Base-by-base conservation (phyloP, 2,888 invertebrate genomes). In the Synanthedon vespiformis region DNA sequence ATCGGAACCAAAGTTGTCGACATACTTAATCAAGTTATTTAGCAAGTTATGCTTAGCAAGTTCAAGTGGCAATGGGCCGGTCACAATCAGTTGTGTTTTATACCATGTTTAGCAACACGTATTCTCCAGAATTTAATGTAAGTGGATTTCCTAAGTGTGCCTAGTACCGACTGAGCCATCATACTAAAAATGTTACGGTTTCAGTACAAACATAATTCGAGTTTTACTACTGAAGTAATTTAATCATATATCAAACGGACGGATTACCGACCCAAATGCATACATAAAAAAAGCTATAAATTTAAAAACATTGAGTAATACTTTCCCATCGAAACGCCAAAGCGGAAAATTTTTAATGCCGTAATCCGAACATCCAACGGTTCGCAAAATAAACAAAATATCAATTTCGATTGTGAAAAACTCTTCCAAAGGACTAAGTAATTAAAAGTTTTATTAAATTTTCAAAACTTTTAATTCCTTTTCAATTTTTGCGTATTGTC, bases 401-500 rank as follows among this genome's bases (percentile, higher is more conserved):
- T 55, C 54, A 40, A 52, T 54, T 55, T 57, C 54, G 60, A 60
- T 64, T 60, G 58, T 58, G 58, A 60, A 54, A 62, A 61, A 63
- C 59, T 61, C 58, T 55, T 4, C 52, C 54, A 61, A 60, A 59
- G 57, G 59, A 55, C 49, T 53, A 64, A 59, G 63, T 64, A 68
- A 70, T 70, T 70, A 68, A 68, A 71, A 70, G 60, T 68, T 71
- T 61, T 61, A 67, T 67, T 61, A 61, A 60, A 62, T 59, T 63
- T 56, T 61, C 53, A 44, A 52, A 67, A 66, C 62, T 68, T 71
- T 61, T 56, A 34, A 34, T 34, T 34, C 10, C 34, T 34, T 34
- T 34, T 10, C 1, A 34, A 34, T 34, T 34, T 34, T 10, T 34
- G 34, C 34, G 10, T 34, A 34, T 34, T 34, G 34, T 34, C 10